A percentile compares a stretch with the other conserved stretches of the same genome.
These are phyloP conservation scores for Gallinago solitaria DNA, from an alignment of 2,797 vertebrate genomes.

Conservation along the genomic window DNA sequence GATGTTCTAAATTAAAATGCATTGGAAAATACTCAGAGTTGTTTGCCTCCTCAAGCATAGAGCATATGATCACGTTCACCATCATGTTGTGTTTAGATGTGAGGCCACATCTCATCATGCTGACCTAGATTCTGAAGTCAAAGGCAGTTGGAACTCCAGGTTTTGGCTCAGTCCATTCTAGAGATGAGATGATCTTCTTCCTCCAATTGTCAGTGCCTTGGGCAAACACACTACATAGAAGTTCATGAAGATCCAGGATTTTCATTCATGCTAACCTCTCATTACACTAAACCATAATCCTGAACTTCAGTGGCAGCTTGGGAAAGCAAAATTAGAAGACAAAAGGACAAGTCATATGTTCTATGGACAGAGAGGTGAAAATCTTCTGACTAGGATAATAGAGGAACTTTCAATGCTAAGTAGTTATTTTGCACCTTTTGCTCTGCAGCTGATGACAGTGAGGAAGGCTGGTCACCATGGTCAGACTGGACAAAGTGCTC, in stretches of 20 bases:
- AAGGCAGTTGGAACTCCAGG: not conserved
- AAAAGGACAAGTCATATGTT: not conserved
- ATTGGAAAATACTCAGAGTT: not conserved
- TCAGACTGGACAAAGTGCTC: conserved; percentile 99
- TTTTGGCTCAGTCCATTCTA: not conserved
- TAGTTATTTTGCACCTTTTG: not conserved
- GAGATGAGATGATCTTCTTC: not conserved
- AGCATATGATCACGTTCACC: not conserved
- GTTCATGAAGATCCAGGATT: not conserved
- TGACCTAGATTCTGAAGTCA: not conserved
- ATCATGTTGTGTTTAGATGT: not conserved
- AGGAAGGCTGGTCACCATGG: conserved; percentile 97
- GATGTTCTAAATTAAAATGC: not conserved
- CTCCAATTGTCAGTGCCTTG: not conserved
- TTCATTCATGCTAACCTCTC: not conserved
- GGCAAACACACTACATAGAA: not conserved
- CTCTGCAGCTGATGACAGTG: conserved; percentile 81
- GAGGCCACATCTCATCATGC: not conserved
- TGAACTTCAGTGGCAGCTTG: not conserved
- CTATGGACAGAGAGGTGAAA: not conserved
- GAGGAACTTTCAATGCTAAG: not conserved
- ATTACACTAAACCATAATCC: not conserved
- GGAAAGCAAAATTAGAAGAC: not conserved
- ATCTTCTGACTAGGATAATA: not conserved
- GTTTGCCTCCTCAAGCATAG: not conserved